These are phyloP conservation scores for Colaptes auratus DNA, from an alignment of 2,113 vertebrate species.

Conservation along the genomic window DNA sequence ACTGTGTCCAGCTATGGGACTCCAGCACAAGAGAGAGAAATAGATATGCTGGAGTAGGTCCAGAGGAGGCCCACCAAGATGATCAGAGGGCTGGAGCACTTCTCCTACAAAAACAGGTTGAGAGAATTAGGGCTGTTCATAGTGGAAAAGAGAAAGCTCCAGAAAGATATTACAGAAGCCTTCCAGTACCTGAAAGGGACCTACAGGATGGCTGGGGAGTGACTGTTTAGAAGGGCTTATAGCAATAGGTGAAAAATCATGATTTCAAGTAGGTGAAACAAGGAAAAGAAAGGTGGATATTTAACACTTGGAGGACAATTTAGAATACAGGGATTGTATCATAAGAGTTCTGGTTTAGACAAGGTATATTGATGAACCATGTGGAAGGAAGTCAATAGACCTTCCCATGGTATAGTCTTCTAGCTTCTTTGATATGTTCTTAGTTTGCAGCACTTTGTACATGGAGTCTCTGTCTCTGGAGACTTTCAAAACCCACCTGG, in stretches of 20 bases:
- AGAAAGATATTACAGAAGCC: too few species aligned
- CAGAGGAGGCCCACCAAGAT: too few species aligned
- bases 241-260: background rate
- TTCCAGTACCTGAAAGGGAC: too few species aligned
- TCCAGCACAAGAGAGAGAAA: background rate
- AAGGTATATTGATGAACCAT: rapidly evolving
- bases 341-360: background rate
- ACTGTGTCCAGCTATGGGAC: too few species aligned
- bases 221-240: too few species aligned
- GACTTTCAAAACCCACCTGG: too few species aligned
- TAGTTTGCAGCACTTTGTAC: background rate
- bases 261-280: background rate
- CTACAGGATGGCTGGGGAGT: too few species aligned
- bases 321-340: background rate
- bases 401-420: background rate
- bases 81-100: too few species aligned
- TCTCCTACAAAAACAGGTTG: too few species aligned
- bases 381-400: background rate
- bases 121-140: too few species aligned
- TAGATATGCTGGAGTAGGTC: too few species aligned
- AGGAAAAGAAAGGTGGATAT: background rate
- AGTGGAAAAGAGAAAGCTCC: too few species aligned
- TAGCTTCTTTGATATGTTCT: background rate
- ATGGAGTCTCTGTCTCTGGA: background rate
- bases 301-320: background rate